Percentiles rank a stretch among this genome's conserved stretches.
phyloP scores from a whole-genome alignment of 2,888 invertebrate genomes.

The Lasiommata megera region DNA sequence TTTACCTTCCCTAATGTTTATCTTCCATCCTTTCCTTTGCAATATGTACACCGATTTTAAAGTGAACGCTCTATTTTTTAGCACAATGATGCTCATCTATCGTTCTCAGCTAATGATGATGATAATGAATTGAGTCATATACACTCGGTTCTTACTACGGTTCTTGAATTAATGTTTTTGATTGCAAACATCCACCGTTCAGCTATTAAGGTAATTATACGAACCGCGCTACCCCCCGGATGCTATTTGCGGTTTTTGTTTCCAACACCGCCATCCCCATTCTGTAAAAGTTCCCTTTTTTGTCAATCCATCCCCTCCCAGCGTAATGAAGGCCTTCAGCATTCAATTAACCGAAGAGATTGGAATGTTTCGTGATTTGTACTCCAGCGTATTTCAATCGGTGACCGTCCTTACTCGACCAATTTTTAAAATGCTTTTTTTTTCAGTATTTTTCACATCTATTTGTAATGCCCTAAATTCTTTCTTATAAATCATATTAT shows the following conservation, averaged over 20 bases:
- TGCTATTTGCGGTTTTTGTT: conserved; percentile 72
- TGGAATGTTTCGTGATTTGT: conserved; percentile 77
- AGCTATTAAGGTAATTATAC: conserved; percentile 61
- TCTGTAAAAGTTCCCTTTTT: conserved; percentile 68
- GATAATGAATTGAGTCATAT: background rate
- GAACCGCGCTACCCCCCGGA: conserved; percentile 60
- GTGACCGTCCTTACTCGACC: conserved; percentile 48
- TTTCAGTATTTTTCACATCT: no score
- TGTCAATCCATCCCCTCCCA: conserved; percentile 54
- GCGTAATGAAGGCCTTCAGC: conserved; percentile 75
- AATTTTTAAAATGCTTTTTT: no score
- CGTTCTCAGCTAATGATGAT: no score
- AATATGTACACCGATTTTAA: background rate
- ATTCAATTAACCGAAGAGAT: conserved; percentile 75
- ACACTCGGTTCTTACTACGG: background rate
- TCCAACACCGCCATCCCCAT: conserved; percentile 54
- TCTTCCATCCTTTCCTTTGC: background rate
- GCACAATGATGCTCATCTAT: no score
- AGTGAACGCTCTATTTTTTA: background rate
- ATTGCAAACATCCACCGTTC: conserved; percentile 20
- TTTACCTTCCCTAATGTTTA: conserved; percentile 7
- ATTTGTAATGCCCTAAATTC: no score
- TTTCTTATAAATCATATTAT: no score
- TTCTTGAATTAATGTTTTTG: background rate
- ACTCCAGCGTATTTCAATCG: conserved; percentile 65